Base-by-base conservation (phyloP, 2,888 invertebrate species). In the Nymphalis c-album region DNA sequence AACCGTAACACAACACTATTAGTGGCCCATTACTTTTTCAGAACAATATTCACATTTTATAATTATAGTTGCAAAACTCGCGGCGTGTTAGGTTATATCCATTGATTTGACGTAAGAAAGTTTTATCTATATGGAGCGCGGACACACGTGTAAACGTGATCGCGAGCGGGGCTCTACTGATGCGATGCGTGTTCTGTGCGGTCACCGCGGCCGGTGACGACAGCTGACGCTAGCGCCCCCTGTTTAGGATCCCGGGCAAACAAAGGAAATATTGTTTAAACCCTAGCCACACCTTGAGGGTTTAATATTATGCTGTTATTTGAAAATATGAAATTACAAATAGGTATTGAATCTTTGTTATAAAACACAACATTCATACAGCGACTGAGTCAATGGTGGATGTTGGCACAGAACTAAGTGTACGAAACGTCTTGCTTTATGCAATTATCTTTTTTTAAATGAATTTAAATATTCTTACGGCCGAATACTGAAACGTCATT, bases 21-120 rank as follows among this genome's bases (percentile, higher is more conserved):
- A 83, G 72, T 75, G 79, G 79, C 78, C 83, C 86, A 60, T 84
- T 86, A 74, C 71, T 75, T 74, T 76, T 74, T 77, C 77, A 69
- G 17, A 69, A 82, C 79, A 77, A 78, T 61, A 81, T 81, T 88
- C 85, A 90, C 91, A 91, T 90, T 85, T 82, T 85, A 81, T 74
- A 80, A 74, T 75, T 75, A 58, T 55, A 74, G 73, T 69, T 76
- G 72, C 71, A 73, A 80, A 82, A 81, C 78, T 79, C 84, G 57
- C 83, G 82, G 71, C 77, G 76, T 84, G 82, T 91, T 92, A 92
- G 91, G 92, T 92, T 92, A 91, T 91, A 92, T 91, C 92, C 92
- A 92, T 91, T 89, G 90, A 89, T 88, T 88, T 88, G 88, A 89
- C 90, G 91, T 91, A 91, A 91, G 83, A 92, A 92, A 91, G 91